Evolutionary conservation across 2,797 vertebrate genomes (phyloP), one percentile per base, ranked within the genome.

Genomic region (Eulemur rubriventer): DNA sequence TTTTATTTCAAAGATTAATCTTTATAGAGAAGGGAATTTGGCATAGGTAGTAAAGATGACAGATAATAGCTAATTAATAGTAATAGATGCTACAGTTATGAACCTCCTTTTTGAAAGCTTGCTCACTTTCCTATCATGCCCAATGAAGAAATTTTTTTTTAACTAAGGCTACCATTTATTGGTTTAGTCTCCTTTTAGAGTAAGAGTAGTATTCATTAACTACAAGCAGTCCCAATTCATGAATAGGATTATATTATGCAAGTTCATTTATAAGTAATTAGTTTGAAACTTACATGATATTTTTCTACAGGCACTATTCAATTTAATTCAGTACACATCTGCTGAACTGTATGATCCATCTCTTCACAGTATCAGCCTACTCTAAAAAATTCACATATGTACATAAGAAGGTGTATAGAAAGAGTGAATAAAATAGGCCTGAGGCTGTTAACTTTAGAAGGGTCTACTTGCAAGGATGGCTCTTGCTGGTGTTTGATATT

Each of bases 1-100:
- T 61, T 78, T 93, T 78, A 92, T 79, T 89, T 92, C 84, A 92
- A 94, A 96, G 55, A 43, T 75, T 95, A 95, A 86, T 6, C 7
- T 92, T 89, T 69, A 76, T n/a, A 89, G 38, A 80, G 46, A 95
- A 95, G 85, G 14, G 41, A 91, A 43, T 76, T 63, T 80, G 65
- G 48, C 87, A 83, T 9, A 57, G 41, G 48, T 30, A 92, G 65
- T 70, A 95, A 94, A 95, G 63, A 76, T 38, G 78, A 89, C 43
- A 94, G 22, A 12, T 24, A 89, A 82, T 6, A 90, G 16, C 9
- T 85, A 67, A 67, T 85, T 95, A 55, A 61, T n/a, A 80, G 13
- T 69, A 48, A 69, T 82, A 75, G 41, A 46, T 70, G 41, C 52
- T 72, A 52, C 4, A 81, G 48, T 61, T 46, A 80, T n/a, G 12